Evolutionary conservation across 2,113 vertebrate species (phyloP).

Genomic region (Oncorhynchus masou): DNA sequence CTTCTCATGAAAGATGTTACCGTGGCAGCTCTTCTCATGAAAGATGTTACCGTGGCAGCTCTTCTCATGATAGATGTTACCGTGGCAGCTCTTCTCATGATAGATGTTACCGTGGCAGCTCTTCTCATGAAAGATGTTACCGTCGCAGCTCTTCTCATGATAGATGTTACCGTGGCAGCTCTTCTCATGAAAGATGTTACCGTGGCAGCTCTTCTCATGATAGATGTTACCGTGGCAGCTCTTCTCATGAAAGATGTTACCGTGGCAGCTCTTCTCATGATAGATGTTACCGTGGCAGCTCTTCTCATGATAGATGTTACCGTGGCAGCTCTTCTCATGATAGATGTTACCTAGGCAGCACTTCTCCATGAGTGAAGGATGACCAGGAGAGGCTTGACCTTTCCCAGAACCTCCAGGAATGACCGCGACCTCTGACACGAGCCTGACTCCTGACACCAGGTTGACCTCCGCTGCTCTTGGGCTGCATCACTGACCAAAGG

Average conservation of each 20-base stretch:
- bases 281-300: too few relatives aligned
- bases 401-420: slow-evolving; percentile 31
- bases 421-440: slow-evolving; percentile 7
- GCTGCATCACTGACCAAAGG: slow-evolving; percentile 13
- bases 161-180: too few relatives aligned
- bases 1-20: not conserved
- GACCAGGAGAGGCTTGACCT: slow-evolving; percentile 45
- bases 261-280: too few relatives aligned
- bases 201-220: too few relatives aligned
- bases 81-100: too few relatives aligned
- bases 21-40: slow-evolving; percentile 33
- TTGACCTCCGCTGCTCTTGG: not conserved
- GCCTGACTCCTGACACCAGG: not conserved
- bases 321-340: slow-evolving; percentile 33
- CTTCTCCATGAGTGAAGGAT: slow-evolving; percentile 31
- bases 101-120: slow-evolving; percentile 41
- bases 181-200: too few relatives aligned
- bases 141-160: too few relatives aligned
- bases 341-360: slow-evolving; percentile 20
- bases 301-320: not conserved
- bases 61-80: not conserved
- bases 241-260: too few relatives aligned
- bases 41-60: slow-evolving; percentile 20
- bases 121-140: not conserved
- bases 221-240: too few relatives aligned